Conservation (phyloP, 1,140 invertebrate genomes). For the Araneus ventricosus region DNA sequence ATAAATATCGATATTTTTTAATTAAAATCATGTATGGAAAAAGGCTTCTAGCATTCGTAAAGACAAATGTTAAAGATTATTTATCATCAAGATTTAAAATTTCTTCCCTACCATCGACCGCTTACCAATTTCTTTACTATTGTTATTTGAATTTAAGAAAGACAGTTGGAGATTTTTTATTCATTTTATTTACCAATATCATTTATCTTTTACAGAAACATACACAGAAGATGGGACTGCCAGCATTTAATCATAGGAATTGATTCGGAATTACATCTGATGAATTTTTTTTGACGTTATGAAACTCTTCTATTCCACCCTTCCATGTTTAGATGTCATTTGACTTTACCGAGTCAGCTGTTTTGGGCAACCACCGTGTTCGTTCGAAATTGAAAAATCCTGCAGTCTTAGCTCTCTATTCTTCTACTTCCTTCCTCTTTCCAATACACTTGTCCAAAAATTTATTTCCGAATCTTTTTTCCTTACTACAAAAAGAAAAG, state of each 20-base stretch:
- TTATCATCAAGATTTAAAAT: no score
- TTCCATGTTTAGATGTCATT: background rate
- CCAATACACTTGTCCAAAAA: background rate
- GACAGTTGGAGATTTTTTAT: no score
- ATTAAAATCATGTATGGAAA: no score
- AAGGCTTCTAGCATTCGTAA: no score
- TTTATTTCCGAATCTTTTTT: background rate
- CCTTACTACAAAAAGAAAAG: background rate
- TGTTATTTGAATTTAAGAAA: no score
- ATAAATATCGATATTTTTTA: no score
- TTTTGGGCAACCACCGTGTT: background rate
- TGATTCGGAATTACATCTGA: background rate
- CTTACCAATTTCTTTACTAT: no score
- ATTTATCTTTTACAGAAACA: no score
- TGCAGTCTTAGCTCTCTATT: background rate
- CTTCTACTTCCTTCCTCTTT: background rate
- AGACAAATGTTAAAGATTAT: no score
- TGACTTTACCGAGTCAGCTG: slow-evolving; percentile 18
- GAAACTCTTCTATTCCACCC: background rate
- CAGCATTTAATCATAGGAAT: slow-evolving; percentile 30
- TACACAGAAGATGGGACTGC: no score
- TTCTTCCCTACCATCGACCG: no score
- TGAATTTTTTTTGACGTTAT: background rate
- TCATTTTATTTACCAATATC: no score
- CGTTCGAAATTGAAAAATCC: slow-evolving; percentile 10